Conservation (phyloP, 1,140 invertebrate genomes). For the Calliopsis andreniformis region DNA sequence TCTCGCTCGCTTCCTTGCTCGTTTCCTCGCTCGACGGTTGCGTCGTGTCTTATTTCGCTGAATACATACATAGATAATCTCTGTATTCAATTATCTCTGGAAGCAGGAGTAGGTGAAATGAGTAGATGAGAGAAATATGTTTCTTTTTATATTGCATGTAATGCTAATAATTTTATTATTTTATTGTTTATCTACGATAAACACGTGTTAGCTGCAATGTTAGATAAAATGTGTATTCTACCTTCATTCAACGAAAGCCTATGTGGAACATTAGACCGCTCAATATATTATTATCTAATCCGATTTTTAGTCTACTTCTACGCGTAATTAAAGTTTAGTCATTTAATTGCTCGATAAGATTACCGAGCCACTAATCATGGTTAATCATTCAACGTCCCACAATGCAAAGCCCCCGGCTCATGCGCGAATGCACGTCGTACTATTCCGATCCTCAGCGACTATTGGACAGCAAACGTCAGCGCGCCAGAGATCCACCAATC, state of each 20-base stretch:
- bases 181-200: too few relatives aligned
- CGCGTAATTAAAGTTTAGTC: background rate
- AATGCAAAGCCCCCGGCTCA: conserved; percentile 1
- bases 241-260: too few relatives aligned
- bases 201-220: too few relatives aligned
- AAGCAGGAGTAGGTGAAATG: too few relatives aligned
- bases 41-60: background rate
- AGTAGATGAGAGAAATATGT: too few relatives aligned
- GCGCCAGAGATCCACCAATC: conserved; percentile 38
- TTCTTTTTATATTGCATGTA: too few relatives aligned
- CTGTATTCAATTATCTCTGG: too few relatives aligned
- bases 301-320: background rate
- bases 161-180: too few relatives aligned
- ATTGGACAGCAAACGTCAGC: conserved; percentile 57
- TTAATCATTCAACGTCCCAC: conserved; percentile 2
- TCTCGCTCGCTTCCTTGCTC: background rate
- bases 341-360: background rate
- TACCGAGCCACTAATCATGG: background rate
- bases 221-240: too few relatives aligned
- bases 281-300: background rate
- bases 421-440: conserved; percentile 27
- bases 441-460: conserved; percentile 3
- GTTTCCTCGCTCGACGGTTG: background rate
- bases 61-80: too few relatives aligned
- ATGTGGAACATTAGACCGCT: background rate